Base-by-base conservation (phyloP, 2,888 invertebrate species). In the Neria commutata region DNA sequence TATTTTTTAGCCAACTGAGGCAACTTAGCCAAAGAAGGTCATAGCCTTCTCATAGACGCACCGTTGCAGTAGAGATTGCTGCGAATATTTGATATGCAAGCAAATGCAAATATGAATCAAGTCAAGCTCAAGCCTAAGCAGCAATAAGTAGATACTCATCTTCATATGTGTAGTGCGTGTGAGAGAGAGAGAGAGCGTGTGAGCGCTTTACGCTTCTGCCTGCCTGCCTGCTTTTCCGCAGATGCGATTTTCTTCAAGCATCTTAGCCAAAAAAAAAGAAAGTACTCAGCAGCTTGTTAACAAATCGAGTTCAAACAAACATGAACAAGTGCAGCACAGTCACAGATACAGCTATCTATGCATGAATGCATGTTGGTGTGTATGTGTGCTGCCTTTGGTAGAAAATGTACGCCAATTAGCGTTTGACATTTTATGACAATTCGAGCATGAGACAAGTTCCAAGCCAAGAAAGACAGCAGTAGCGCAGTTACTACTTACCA, bases 391-490 rank as follows among this genome's bases (percentile, higher is more conserved):
- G 17, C 5, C 37, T n/a, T 3, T 4, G 37, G 37, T 14, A n/a
- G 37, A 42, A 42, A 42, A 42, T 42, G 42, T 42, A 72, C 74
- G 75, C 75, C 72, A 72, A 72, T 72, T 72, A 72, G 72, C 72
- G 72, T 73, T 67, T 67, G 75, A 70, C 72, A 73, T 72, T 73
- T 72, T 73, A 72, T 73, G 72, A 73, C 72, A 75, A 75, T 75
- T 73, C 70, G 67, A 72, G 75, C 74, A 63, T 73, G 21, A 14
- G 42, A 42, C 42, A 21, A 42, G 42, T 42, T 42, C 5, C 19
- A n/a, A n/a, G 19, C 19, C 21, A 5, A 21, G 21, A 5, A 4
- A 42, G 21, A 37, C n/a, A n/a, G n/a, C n/a, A n/a, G n/a, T n/a
- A n/a, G n/a, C n/a, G n/a, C n/a, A n/a, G n/a, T n/a, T n/a, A n/a